A percentile compares a stretch with the other conserved stretches of the same genome.
These are phyloP conservation scores for Lateolabrax maculatus DNA, from an alignment of 2,797 vertebrate species.

Conservation along the genomic window DNA sequence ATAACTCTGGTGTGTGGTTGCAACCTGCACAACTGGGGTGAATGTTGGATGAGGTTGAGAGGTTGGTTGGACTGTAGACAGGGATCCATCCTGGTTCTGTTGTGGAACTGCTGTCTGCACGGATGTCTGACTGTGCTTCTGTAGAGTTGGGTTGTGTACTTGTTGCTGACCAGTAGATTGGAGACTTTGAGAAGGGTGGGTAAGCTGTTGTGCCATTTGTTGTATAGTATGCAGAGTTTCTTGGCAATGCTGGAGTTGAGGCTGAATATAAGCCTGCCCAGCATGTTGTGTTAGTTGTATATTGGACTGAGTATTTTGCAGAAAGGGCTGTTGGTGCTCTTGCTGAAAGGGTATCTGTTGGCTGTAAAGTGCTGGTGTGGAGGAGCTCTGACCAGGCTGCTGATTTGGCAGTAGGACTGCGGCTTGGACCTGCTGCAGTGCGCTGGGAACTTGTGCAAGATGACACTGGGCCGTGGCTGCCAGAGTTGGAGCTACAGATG, in stretches of 20 bases:
- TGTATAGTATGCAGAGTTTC: slow-evolving; percentile 58
- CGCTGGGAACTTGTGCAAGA: slow-evolving; percentile 59
- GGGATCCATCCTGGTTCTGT: slow-evolving; percentile 55
- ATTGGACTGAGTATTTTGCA: slow-evolving; percentile 59
- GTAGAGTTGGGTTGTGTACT: slow-evolving; percentile 39
- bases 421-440: slow-evolving; percentile 63
- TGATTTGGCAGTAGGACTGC: slow-evolving; percentile 58
- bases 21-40: slow-evolving; percentile 35
- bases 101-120: slow-evolving; percentile 41
- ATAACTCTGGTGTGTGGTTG: slow-evolving; percentile 64
- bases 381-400: slow-evolving; percentile 65
- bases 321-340: slow-evolving; percentile 66
- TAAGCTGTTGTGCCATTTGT: slow-evolving; percentile 55
- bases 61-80: slow-evolving; percentile 43
- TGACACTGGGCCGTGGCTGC: slow-evolving; percentile 68
- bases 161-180: slow-evolving; percentile 64
- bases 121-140: slow-evolving; percentile 61
- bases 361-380: slow-evolving; percentile 73
- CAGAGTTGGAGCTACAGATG: slow-evolving; percentile 61
- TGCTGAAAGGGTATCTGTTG: slow-evolving; percentile 72
- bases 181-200: slow-evolving; percentile 51
- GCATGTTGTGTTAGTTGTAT: slow-evolving; percentile 56
- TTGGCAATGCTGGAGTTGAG: slow-evolving; percentile 61
- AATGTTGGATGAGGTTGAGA: slow-evolving; percentile 40
- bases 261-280: slow-evolving; percentile 60